phyloP scores from a whole-genome alignment of 1,140 invertebrate genomes.

The Drosophila melanica region DNA sequence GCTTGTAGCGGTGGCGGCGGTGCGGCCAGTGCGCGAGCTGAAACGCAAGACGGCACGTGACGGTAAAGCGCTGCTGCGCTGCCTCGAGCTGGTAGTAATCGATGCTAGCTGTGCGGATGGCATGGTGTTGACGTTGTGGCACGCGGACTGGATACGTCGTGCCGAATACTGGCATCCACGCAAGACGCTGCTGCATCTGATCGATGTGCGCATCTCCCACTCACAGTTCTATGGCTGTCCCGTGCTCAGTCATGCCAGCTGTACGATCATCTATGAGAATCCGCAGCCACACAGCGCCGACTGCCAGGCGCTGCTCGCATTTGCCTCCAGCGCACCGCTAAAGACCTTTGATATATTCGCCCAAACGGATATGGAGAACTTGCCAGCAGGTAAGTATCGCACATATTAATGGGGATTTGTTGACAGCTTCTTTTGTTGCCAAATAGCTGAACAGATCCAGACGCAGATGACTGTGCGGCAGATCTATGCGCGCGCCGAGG shows the following conservation, averaged over 20 bases:
- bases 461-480: slow-evolving; percentile 85
- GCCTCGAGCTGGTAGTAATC: slow-evolving; percentile 84
- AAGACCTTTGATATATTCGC: slow-evolving; percentile 45
- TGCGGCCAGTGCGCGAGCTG: slow-evolving; percentile 77
- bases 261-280: slow-evolving; percentile 84
- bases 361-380: slow-evolving; percentile 31
- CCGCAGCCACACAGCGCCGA: slow-evolving; percentile 57
- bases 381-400: slow-evolving; percentile 51
- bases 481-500: slow-evolving; percentile 83
- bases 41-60: slow-evolving; percentile 58
- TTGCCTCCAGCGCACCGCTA: slow-evolving; percentile 33
- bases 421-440: background rate
- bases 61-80: slow-evolving; percentile 49
- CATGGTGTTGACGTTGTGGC: slow-evolving; percentile 84
- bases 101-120: slow-evolving; percentile 83
- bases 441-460: slow-evolving; percentile 79
- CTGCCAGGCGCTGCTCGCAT: slow-evolving; percentile 36
- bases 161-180: slow-evolving; percentile 82
- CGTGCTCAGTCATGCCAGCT: slow-evolving; percentile 64
- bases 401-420: background rate
- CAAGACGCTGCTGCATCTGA: slow-evolving; percentile 84
- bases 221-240: slow-evolving; percentile 77
- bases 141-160: slow-evolving; percentile 81
- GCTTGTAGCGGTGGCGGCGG: slow-evolving; percentile 77
- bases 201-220: slow-evolving; percentile 84